These are phyloP conservation scores for Microcebus jonahi DNA, from an alignment of 2,113 vertebrate species.

Conservation along the genomic window DNA sequence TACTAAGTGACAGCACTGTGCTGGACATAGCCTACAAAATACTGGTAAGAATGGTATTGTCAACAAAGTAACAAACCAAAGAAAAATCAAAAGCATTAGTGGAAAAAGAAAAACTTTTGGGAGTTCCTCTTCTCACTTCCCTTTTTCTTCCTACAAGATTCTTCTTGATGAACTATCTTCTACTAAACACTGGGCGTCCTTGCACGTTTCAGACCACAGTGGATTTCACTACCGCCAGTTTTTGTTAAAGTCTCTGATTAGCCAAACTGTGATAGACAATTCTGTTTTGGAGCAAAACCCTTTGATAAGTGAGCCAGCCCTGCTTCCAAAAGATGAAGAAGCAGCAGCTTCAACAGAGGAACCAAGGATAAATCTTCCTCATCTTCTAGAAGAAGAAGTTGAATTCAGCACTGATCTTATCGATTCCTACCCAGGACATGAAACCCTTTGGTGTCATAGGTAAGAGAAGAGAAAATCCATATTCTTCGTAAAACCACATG, in stretches of 20 bases:
- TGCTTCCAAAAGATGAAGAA: conserved; percentile 82
- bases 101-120: conserved; percentile 10
- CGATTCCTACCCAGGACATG: conserved; percentile 95
- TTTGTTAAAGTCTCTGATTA: conserved; percentile 91
- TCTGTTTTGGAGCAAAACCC: conserved; percentile 71
- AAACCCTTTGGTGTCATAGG: conserved; percentile 98
- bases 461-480: conserved; percentile 80
- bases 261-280: conserved; percentile 80
- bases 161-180: conserved; percentile 95
- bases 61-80: background rate
- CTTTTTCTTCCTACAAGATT: conserved; percentile 85
- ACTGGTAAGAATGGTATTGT: background rate
- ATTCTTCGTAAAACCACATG: background rate
- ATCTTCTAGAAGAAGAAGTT: conserved; percentile 91
- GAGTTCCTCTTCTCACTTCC: conserved; percentile 42
- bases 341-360: conserved; percentile 77
- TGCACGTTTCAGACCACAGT: conserved; percentile 98
- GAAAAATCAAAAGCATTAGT: background rate
- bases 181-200: conserved; percentile 94
- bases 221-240: conserved; percentile 99
- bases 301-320: conserved; percentile 73
- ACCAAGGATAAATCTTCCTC: conserved; percentile 76
- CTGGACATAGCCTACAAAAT: background rate
- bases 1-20: background rate
- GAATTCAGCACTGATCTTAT: conserved; percentile 95